A percentile compares a stretch with the other conserved stretches of the same genome.
Conservation (phyloP, 2,113 vertebrate genomes). For the Equus quagga region DNA sequence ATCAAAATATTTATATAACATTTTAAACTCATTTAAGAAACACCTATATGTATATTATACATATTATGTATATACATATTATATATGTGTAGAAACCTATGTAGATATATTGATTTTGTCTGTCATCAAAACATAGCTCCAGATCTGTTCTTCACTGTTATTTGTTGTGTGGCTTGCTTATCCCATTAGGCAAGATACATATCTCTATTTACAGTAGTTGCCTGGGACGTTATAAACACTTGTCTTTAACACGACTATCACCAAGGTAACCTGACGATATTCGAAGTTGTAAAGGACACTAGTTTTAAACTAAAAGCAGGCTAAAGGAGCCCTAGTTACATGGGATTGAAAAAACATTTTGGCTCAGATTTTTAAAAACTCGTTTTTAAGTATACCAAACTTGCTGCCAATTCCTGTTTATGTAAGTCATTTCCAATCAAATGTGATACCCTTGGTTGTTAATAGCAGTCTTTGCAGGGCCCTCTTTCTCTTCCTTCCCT, state of each 20-base stretch:
- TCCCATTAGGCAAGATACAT: constrained; percentile 51
- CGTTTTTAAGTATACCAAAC: constrained; percentile 64
- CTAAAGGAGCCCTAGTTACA: constrained; percentile 60
- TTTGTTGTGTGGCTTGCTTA: constrained; percentile 49
- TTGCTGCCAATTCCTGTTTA: constrained; percentile 61
- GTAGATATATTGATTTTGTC: not conserved
- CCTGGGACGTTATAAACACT: constrained; percentile 73
- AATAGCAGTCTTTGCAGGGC: constrained; percentile 28
- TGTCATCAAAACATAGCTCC: not conserved
- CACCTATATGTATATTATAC: not conserved
- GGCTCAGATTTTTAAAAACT: constrained; percentile 60
- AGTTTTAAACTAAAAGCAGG: constrained; percentile 62
- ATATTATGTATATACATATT: not conserved
- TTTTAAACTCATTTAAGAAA: not conserved
- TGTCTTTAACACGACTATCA: constrained; percentile 58
- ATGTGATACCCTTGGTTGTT: constrained; percentile 7
- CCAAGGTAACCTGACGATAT: constrained; percentile 58
- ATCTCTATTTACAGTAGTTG: constrained; percentile 70
- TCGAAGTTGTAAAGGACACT: constrained; percentile 66
- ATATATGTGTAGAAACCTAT: not conserved
- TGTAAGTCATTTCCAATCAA: constrained; percentile 61
- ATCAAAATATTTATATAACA: no score
- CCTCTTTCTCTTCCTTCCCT: not conserved
- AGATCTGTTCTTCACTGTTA: not conserved
- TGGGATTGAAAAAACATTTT: constrained; percentile 37